These are phyloP conservation scores for Rhombomys opimus DNA, from an alignment of 2,113 vertebrate genomes.

Conservation along the genomic window DNA sequence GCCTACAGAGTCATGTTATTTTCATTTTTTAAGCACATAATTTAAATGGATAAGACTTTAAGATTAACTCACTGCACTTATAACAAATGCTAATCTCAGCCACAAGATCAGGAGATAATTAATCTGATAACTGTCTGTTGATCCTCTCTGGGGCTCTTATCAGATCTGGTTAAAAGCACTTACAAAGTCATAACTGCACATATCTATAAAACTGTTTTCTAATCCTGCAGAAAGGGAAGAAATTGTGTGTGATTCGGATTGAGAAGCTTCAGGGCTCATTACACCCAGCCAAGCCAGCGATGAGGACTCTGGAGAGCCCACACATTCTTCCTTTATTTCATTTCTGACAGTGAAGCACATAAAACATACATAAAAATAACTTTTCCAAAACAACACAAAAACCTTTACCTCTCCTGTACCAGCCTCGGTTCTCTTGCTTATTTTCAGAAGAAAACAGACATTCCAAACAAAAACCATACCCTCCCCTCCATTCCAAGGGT, in stretches of 20 bases:
- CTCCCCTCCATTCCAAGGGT: neutral
- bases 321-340: neutral
- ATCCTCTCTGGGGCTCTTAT: neutral
- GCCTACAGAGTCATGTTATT: too few relatives aligned
- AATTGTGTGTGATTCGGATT: neutral
- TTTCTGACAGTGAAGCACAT: constrained; percentile 24
- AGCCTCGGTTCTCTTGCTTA: neutral
- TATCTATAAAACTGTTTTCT: constrained; percentile 29
- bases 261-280: neutral
- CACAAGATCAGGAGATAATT: constrained; percentile 35
- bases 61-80: constrained; percentile 37
- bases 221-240: neutral
- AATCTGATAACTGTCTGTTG: neutral
- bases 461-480: neutral
- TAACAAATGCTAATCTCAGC: constrained; percentile 52
- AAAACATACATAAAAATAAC: neutral
- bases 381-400: neutral
- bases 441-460: neutral
- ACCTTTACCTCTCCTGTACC: neutral
- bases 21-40: neutral
- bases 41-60: constrained; percentile 59
- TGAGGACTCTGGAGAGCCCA: neutral
- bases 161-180: neutral
- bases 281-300: neutral
- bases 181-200: neutral